Conservation (phyloP, 2,888 invertebrate genomes). For the Dysmachus trigonus region DNA sequence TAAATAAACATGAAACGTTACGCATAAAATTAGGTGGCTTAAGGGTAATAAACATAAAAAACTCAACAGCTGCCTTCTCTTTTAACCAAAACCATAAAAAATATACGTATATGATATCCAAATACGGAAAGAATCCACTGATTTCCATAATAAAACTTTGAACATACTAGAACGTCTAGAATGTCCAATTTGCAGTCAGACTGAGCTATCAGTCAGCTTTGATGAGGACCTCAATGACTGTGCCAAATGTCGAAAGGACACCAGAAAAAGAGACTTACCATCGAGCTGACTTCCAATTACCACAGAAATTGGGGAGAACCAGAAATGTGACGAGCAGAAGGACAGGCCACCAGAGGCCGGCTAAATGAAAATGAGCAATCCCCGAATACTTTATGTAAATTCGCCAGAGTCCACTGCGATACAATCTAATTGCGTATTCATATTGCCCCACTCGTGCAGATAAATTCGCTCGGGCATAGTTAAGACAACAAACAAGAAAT, state of each 20-base stretch:
- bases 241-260: neutral
- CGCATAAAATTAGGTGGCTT: neutral
- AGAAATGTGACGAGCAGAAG: neutral
- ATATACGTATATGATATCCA: too few relatives aligned
- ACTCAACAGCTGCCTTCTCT: neutral
- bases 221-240: neutral
- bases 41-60: neutral
- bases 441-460: neutral
- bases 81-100: neutral
- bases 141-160: neutral
- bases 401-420: neutral
- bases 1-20: neutral
- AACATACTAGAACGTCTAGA: neutral
- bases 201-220: neutral
- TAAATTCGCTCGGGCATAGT: neutral
- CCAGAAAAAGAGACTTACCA: neutral
- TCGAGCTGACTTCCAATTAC: neutral
- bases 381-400: constrained; percentile 1
- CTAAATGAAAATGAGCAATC: neutral
- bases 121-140: neutral
- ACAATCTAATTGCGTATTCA: constrained; percentile 29
- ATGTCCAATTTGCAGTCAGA: neutral
- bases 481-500: constrained; percentile 33
- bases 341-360: neutral
- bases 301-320: neutral